Evolutionary conservation across 2,113 vertebrate species (phyloP), one percentile per base, ranked within the genome.

Genomic region (Grus americana): DNA sequence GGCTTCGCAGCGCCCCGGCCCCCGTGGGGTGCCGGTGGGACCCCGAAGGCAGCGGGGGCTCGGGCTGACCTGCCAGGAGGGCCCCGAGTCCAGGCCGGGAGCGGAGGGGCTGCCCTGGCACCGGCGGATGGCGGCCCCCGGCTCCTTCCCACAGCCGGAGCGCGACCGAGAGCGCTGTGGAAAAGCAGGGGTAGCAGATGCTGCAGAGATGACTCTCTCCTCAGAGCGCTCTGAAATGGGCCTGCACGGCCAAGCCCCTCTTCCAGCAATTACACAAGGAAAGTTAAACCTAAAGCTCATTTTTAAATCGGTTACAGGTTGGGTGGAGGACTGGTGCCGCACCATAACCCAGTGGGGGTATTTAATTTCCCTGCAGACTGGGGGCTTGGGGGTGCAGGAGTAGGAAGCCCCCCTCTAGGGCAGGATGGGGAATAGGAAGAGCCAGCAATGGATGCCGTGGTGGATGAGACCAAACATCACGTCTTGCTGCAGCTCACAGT

Each of bases 261-360:
- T 12, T 1, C 18, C 8, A 79, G 32, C 52, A 9, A 3, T 27
- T 6, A 6, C 5, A 1, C 5, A 1, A 18, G 23, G 61, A 12
- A 84, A 44, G 20, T 12, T 22, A n/a, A 20, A 26, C 2, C 5
- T 26, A 23, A 57, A 46, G 8, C 9, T 40, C 18, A 0, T 21
- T 38, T 47, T 17, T 24, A 5, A 61, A 22, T 20, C 9, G 11
- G 7, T 52, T 54, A 8, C 6, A 10, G 12, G 30, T 26, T 29
- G 36, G 1, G 5, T 2, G 7, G 58, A 18, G 58, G n/a, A 11
- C 18, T 42, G 26, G 0, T 1, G 1, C 6, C 36, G 0, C 34
- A 0, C 4, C 1, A 0, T 30, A 17, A 24, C 1, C 2, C 7
- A 20, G 13, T 1, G 4, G 6, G 24, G 40, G 57, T 36, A 2